Evolutionary conservation across 2,113 vertebrate genomes (phyloP).

Genomic region (Aythya baeri): DNA sequence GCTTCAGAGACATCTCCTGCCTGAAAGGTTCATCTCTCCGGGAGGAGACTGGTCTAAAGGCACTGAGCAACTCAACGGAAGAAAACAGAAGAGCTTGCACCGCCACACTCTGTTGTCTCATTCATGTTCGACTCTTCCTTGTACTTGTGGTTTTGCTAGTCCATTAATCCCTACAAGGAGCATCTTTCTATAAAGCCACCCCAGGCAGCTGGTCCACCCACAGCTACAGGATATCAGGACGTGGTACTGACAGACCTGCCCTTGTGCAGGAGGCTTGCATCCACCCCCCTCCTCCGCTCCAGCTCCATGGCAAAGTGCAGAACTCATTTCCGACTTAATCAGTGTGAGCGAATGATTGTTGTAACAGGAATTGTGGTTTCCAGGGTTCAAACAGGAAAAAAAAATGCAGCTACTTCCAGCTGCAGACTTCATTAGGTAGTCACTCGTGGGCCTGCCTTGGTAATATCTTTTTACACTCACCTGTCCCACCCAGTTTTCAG

Average conservation of each 20-base stretch:
- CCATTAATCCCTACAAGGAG: neutral
- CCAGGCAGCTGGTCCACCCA: neutral
- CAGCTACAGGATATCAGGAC: neutral
- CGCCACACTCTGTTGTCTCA: neutral
- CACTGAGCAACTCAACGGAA: neutral
- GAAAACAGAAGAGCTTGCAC: neutral
- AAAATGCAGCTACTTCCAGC: conserved; percentile 22
- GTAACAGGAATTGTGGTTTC: neutral
- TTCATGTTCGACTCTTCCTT: neutral
- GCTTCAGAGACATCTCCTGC: neutral
- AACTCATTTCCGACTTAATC: neutral
- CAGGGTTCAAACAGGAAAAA: neutral
- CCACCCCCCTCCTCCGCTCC: neutral
- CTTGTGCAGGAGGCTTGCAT: neutral
- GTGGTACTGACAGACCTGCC: neutral
- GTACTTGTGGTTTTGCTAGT: neutral
- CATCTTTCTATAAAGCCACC: neutral
- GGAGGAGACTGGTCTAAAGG: neutral
- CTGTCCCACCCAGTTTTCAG: conserved; percentile 45
- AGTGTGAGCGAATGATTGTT: neutral
- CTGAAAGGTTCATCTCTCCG: neutral
- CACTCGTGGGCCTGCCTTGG: neutral
- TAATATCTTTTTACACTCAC: conserved; percentile 3
- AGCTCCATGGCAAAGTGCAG: neutral
- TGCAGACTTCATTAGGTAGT: neutral